Evolutionary conservation across 2,888 invertebrate species (phyloP).

Genomic region (Phalera bucephala): DNA sequence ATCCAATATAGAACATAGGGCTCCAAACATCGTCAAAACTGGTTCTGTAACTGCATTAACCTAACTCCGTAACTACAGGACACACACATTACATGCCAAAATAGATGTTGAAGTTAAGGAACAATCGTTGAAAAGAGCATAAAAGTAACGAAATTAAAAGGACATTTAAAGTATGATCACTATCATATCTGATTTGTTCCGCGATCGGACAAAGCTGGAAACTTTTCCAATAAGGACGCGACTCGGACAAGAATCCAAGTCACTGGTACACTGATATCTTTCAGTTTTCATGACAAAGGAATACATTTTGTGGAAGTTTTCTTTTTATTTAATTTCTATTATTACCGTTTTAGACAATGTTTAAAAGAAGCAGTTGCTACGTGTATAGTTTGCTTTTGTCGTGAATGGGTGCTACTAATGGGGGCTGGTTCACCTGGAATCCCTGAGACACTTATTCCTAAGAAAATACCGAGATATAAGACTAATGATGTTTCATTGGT

Average conservation of each 20-base stretch:
- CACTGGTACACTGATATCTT: conserved; percentile 32
- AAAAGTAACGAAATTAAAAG: conserved; percentile 11
- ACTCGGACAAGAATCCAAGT: conserved; percentile 28
- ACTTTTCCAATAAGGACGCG: conserved; percentile 46
- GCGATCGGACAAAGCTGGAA: conserved; percentile 25
- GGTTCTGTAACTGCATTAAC: too few relatives aligned
- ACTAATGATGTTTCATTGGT: too few relatives aligned
- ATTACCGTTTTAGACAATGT: too few relatives aligned
- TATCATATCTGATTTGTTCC: conserved; percentile 33
- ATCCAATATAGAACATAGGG: too few relatives aligned
- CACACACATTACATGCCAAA: too few relatives aligned
- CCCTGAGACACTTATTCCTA: too few relatives aligned
- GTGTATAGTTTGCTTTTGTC: background rate
- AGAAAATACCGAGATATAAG: too few relatives aligned
- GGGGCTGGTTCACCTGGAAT: too few relatives aligned
- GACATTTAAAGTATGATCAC: conserved; percentile 26
- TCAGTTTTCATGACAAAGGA: conserved; percentile 15
- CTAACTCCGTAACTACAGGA: too few relatives aligned
- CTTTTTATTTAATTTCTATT: conserved; percentile 6
- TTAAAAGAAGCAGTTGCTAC: background rate
- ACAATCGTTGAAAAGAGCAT: background rate
- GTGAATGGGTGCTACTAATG: background rate
- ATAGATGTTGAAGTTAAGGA: too few relatives aligned
- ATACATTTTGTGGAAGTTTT: conserved; percentile 4
- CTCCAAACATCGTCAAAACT: too few relatives aligned